Base-by-base conservation (phyloP, 1,140 invertebrate genomes). In the Spodoptera litura region DNA sequence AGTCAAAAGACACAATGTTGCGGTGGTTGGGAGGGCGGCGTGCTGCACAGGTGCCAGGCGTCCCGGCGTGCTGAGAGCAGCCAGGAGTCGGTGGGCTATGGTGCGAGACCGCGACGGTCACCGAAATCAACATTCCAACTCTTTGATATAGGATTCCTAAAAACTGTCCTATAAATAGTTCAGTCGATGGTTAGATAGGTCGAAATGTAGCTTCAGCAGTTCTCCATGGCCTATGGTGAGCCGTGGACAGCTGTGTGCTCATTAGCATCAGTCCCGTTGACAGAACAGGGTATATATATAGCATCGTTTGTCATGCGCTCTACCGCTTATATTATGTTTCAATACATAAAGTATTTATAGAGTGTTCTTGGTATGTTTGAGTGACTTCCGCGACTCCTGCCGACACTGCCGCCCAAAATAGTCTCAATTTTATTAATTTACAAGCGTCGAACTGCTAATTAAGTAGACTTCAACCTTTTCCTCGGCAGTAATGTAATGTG, bases 271-370 rank as follows among this genome's bases (percentile, higher is more conserved):
- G 56, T 1, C 25, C 44, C 31, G 78, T 79, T 79, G 78, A 79
- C 78, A 79, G 78, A 79, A 25, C 52, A 31, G 53, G 25, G 70
- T 79, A 79, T 79, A 79, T 79, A 74, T 79, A 79, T 70, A 58
- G 59, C 55, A 38, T 55, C 70, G 71, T 79, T 71, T 56, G 78
- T 79, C 70, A 79, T 74, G 59, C 52, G 70, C 20, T 73, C 31
- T 31, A 38, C 68, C 70, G 59, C 66, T 62, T 74, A 68, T 78
- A 68, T 78, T 51, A 74, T 79, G 56, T 79, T 72, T 73, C 70
- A 73, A 79, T 72, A 79, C 70, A 53, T 73, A 27, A 62, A 35
- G 78, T 79, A 79, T 79, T 79, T 73, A 66, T 79, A 79, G 70
- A 49, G 61, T 52, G 31, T 73, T 79, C 55, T 25, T 38, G 70